phyloP scores from a whole-genome alignment of 2,797 vertebrate species.

The Denticeps clupeoides region DNA sequence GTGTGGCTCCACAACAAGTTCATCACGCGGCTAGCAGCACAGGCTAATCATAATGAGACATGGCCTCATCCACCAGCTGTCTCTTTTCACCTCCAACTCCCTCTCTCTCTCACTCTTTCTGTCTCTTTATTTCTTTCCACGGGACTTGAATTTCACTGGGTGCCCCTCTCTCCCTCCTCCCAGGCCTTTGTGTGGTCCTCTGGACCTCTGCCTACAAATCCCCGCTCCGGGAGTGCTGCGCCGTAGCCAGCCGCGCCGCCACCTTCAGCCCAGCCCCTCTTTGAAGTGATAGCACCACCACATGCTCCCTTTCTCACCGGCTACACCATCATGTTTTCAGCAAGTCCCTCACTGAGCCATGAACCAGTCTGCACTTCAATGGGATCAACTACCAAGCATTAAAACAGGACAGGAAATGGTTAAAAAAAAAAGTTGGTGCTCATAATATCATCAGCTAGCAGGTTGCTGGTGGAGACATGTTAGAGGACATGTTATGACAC shows the following conservation, averaged over 20 bases:
- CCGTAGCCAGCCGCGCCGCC: constrained; percentile 10
- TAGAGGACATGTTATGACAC: too few relatives aligned
- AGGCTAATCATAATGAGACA: not conserved
- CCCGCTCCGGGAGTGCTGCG: not conserved
- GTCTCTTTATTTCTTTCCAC: constrained; percentile 11
- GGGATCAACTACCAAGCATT: too few relatives aligned
- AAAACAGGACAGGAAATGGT: too few relatives aligned
- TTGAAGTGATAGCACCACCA: not conserved
- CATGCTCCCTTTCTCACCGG: not conserved
- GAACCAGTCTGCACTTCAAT: too few relatives aligned
- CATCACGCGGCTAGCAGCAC: not conserved
- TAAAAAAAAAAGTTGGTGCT: too few relatives aligned
- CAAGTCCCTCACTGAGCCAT: too few relatives aligned
- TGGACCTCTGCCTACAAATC: constrained; percentile 30
- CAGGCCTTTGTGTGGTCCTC: constrained; percentile 37
- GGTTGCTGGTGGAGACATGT: too few relatives aligned
- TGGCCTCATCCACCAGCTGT: not conserved
- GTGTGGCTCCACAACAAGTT: not conserved
- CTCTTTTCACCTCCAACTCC: not conserved
- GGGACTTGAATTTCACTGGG: constrained; percentile 22
- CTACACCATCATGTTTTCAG: too few relatives aligned
- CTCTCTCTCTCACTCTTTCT: not conserved
- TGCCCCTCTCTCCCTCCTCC: not conserved
- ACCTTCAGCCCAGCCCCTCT: constrained; percentile 7
- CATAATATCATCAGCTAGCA: too few relatives aligned